Evolutionary conservation across 2,888 invertebrate genomes (phyloP).

Genomic region (Eupithecia centaureata): DNA sequence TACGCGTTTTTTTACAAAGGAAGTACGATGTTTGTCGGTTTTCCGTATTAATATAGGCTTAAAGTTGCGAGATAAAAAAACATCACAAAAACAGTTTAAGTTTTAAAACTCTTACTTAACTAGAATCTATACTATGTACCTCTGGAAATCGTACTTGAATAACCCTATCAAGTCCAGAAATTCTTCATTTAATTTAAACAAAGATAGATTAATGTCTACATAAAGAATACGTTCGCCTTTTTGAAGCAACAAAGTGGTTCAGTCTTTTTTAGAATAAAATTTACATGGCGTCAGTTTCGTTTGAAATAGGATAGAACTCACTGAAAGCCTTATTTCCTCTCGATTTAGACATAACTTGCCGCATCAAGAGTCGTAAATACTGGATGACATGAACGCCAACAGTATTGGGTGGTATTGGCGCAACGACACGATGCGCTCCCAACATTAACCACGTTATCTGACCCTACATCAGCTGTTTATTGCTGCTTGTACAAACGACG

Average conservation of each 20-base stretch:
- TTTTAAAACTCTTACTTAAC: no score
- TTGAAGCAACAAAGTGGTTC: neutral
- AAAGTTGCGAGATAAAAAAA: no score
- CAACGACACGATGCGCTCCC: conserved; percentile 35
- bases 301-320: neutral
- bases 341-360: conserved; percentile 13
- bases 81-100: no score
- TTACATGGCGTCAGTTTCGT: neutral
- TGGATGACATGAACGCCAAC: conserved; percentile 51
- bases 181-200: neutral
- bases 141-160: neutral
- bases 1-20: no score
- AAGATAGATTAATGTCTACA: no score
- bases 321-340: neutral
- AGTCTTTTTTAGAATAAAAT: neutral
- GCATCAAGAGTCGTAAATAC: conserved; percentile 56
- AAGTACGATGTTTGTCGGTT: no score
- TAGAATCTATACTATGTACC: no score
- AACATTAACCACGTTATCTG: conserved; percentile 56
- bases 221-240: neutral
- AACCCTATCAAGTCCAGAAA: no score
- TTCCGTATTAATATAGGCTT: no score
- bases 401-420: conserved; percentile 35
- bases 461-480: conserved; percentile 48
- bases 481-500: conserved; percentile 33